A percentile compares a stretch with the other conserved stretches of the same genome.
Conservation (phyloP, 2,888 invertebrate species). For the Terebella lapidaria region DNA sequence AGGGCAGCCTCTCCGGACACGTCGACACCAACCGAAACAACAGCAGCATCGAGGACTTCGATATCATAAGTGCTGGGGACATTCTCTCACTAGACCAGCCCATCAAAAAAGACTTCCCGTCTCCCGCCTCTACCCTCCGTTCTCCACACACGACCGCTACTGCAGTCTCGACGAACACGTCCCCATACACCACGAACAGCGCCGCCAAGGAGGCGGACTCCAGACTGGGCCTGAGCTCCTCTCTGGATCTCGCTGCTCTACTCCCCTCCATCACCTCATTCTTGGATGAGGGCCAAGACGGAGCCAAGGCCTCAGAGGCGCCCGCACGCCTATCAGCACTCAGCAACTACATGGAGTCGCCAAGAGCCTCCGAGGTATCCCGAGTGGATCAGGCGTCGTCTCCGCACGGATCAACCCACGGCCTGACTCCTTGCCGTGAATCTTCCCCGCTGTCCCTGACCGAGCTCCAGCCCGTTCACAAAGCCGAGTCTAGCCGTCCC, state of each 20-base stretch:
- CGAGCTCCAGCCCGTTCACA: neutral
- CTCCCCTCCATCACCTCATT: slow-evolving; percentile 5
- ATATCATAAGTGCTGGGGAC: neutral
- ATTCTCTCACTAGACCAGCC: slow-evolving; percentile 1
- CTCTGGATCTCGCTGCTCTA: neutral
- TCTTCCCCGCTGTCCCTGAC: neutral
- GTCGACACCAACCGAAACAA: neutral
- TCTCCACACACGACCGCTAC: neutral
- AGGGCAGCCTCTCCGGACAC: too few relatives aligned
- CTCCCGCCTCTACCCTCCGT: too few relatives aligned
- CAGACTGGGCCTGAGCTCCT: neutral
- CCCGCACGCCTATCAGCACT: neutral
- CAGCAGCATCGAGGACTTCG: neutral
- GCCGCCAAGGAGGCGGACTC: neutral
- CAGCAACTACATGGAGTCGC: neutral
- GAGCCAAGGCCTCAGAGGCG: neutral
- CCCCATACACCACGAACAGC: neutral
- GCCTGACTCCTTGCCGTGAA: neutral
- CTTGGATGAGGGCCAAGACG: slow-evolving; percentile 1
- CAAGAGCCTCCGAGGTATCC: neutral
- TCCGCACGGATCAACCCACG: neutral
- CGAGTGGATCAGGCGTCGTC: neutral
- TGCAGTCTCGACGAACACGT: neutral
- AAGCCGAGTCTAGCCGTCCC: neutral
- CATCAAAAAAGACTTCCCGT: neutral